A percentile compares a stretch with the other conserved stretches of the same genome.
These are phyloP conservation scores for Poecilia velifera DNA, from an alignment of 2,797 vertebrate species.

Conservation along the genomic window DNA sequence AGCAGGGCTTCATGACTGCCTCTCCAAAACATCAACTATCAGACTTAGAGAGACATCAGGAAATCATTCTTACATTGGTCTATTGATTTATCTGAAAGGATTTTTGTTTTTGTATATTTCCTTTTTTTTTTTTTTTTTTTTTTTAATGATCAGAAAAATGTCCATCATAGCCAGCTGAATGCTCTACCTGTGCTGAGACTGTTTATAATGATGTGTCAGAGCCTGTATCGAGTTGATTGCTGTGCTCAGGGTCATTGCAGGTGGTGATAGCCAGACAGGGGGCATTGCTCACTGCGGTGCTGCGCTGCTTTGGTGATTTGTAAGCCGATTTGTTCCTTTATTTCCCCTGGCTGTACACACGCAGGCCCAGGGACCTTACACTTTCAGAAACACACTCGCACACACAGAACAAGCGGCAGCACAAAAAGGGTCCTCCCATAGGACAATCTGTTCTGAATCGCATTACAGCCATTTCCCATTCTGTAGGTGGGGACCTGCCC, in stretches of 20 bases:
- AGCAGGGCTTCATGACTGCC: neutral
- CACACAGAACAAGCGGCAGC: constrained; percentile 56
- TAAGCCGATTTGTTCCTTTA: constrained; percentile 83
- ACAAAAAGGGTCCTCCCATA: constrained; percentile 73
- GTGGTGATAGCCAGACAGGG: constrained; percentile 71
- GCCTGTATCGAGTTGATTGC: constrained; percentile 59
- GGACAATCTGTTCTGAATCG: constrained; percentile 80
- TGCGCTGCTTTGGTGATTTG: constrained; percentile 74
- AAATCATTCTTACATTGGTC: neutral
- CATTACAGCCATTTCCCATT: constrained; percentile 83
- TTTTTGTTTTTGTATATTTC: neutral
- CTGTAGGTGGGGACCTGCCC: constrained; percentile 77
- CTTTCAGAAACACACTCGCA: constrained; percentile 49
- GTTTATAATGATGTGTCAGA: constrained; percentile 57
- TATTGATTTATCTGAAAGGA: neutral
- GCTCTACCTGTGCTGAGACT: constrained; percentile 46
- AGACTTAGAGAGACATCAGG: neutral
- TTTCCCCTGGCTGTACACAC: constrained; percentile 79
- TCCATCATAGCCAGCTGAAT: constrained; percentile 14
- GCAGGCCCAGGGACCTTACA: constrained; percentile 65
- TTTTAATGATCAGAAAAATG: constrained; percentile 18
- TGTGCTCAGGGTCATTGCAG: constrained; percentile 72
- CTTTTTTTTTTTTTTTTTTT: neutral
- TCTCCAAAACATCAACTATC: neutral
- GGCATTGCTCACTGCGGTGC: constrained; percentile 59